Conservation (phyloP, 2,113 vertebrate species). For the Ammodytes marinus region DNA sequence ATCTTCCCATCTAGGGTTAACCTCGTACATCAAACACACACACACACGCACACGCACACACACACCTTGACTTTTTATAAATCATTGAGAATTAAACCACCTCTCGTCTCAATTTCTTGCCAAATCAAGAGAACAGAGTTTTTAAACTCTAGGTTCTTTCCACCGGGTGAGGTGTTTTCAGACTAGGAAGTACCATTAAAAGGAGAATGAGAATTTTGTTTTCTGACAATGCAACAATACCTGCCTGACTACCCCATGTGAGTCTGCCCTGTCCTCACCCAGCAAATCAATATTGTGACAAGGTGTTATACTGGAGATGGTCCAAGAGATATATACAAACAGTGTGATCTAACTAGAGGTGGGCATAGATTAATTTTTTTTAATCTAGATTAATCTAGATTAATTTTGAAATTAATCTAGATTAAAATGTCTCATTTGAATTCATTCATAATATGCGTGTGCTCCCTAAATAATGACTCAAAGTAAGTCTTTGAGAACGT, state of each 20-base stretch:
- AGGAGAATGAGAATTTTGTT: background rate
- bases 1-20: background rate
- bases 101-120: background rate
- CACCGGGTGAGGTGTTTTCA: background rate
- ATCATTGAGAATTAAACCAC: background rate
- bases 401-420: too few relatives aligned
- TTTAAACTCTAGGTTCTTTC: slow-evolving; percentile 55
- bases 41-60: background rate
- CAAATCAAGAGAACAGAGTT: background rate
- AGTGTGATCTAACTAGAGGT: background rate
- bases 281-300: slow-evolving; percentile 15
- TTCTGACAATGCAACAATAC: background rate
- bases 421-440: too few relatives aligned
- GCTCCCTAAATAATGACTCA: too few relatives aligned
- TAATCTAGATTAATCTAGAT: too few relatives aligned
- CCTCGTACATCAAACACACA: slow-evolving; percentile 8
- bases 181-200: background rate
- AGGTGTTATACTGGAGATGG: background rate
- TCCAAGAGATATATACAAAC: slow-evolving; percentile 22
- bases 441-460: too few relatives aligned
- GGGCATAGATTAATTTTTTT: too few relatives aligned
- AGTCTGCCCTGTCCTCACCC: slow-evolving; percentile 10
- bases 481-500: too few relatives aligned
- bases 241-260: background rate
- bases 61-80: background rate